Conservation (phyloP, 2,797 vertebrate genomes). For the Etheostoma perlongum region DNA sequence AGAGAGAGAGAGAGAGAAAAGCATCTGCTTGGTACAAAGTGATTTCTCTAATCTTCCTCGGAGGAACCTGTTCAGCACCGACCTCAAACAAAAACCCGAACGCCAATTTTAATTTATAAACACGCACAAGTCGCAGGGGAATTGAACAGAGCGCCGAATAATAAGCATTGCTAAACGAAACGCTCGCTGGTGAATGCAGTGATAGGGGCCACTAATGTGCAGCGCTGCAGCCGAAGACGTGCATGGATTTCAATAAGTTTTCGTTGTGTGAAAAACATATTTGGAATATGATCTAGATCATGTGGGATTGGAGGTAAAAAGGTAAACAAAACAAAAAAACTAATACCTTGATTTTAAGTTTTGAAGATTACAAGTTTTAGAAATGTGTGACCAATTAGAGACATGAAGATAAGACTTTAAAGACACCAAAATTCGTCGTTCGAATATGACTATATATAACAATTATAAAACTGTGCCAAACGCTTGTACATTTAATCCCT, state of each 20-base stretch:
- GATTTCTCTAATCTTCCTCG: constrained; percentile 77
- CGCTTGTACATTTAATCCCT: not conserved
- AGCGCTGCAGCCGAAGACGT: constrained; percentile 32
- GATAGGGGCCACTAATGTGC: constrained; percentile 48
- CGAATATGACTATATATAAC: not conserved
- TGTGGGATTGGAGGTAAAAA: not conserved
- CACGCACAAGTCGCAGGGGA: constrained; percentile 66
- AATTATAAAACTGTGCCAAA: not conserved
- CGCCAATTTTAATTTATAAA: constrained; percentile 79
- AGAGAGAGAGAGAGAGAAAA: constrained; percentile 23
- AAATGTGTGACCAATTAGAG: not conserved
- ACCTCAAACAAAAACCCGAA: constrained; percentile 67
- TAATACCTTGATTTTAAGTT: not conserved
- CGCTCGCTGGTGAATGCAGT: constrained; percentile 28
- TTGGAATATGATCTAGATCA: not conserved
- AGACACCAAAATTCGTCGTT: not conserved
- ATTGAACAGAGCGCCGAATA: constrained; percentile 64
- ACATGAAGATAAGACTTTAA: not conserved
- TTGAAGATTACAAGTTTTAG: not conserved
- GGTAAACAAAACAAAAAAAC: too few relatives aligned
- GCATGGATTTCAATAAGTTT: constrained; percentile 55
- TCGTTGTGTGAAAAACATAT: not conserved
- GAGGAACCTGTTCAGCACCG: constrained; percentile 69
- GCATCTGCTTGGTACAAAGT: constrained; percentile 74
- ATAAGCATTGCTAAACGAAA: constrained; percentile 55